phyloP scores from a whole-genome alignment of 1,140 invertebrate species.

The Laodelphax striatellus region DNA sequence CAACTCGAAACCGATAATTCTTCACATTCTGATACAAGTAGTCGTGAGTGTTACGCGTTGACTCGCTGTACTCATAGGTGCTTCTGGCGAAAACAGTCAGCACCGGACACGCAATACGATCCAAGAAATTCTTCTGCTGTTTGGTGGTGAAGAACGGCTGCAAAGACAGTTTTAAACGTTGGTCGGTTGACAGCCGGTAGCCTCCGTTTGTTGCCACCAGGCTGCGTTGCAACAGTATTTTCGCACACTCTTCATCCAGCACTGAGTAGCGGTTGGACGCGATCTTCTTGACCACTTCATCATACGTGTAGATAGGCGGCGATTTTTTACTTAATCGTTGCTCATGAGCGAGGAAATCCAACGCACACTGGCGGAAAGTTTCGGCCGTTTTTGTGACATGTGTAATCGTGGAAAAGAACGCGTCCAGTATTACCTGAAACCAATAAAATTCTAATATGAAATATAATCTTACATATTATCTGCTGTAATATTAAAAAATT shows the following conservation, averaged over 20 bases:
- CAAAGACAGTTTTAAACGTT: not conserved
- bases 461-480: no score
- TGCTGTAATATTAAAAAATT: no score
- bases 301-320: not conserved
- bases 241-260: not conserved
- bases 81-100: slow-evolving; percentile 26
- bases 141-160: not conserved
- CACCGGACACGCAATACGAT: slow-evolving; percentile 22
- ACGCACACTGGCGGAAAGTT: not conserved
- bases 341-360: not conserved
- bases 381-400: slow-evolving; percentile 1
- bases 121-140: slow-evolving; percentile 11
- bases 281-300: not conserved
- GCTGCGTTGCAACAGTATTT: not conserved
- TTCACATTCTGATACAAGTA: slow-evolving; percentile 23
- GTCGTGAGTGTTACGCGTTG: slow-evolving; percentile 20
- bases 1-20: slow-evolving; percentile 23
- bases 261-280: not conserved
- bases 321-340: not conserved
- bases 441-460: no score
- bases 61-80: not conserved
- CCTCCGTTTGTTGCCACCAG: not conserved
- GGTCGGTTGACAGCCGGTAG: not conserved
- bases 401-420: slow-evolving; percentile 28
- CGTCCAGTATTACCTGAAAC: slow-evolving; percentile 33